A percentile compares a stretch with the other conserved stretches of the same genome.
Evolutionary conservation across 2,113 vertebrate genomes (phyloP).

Genomic region (Accipiter virgatus): DNA sequence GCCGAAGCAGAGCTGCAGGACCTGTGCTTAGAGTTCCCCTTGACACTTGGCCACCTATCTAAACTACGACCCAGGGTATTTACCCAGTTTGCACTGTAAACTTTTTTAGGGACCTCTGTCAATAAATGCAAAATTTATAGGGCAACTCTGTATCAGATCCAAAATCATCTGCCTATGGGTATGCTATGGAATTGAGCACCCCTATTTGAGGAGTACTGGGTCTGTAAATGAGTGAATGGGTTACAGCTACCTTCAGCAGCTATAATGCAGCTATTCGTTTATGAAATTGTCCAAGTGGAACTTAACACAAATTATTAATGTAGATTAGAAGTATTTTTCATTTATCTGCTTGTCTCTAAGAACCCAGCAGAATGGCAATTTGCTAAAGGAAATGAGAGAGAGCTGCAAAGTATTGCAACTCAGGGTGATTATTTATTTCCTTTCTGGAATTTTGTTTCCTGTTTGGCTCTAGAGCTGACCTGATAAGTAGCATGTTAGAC

Average conservation of each 20-base stretch:
- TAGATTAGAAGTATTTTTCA: slow-evolving; percentile 23
- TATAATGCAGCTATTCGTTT: slow-evolving; percentile 8
- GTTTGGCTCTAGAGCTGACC: neutral
- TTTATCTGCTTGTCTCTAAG: slow-evolving; percentile 14
- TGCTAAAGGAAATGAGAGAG: neutral
- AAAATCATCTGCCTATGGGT: neutral
- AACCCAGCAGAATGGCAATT: neutral
- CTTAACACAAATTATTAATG: slow-evolving; percentile 26
- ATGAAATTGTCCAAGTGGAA: slow-evolving; percentile 27
- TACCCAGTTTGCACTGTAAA: neutral
- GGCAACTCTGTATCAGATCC: neutral
- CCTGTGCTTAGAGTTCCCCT: neutral
- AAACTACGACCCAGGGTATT: neutral
- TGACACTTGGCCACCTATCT: neutral
- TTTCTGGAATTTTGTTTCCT: neutral
- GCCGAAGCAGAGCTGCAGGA: neutral
- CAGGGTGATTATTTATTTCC: neutral
- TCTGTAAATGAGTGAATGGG: neutral
- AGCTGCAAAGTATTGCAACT: neutral
- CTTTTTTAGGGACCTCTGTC: neutral
- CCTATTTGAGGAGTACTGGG: neutral
- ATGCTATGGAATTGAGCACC: neutral
- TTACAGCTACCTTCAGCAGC: neutral
- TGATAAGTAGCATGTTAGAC: neutral
- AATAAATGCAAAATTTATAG: neutral